Evolutionary conservation across 2,113 vertebrate species (phyloP).

Genomic region (Centropus unirufus): DNA sequence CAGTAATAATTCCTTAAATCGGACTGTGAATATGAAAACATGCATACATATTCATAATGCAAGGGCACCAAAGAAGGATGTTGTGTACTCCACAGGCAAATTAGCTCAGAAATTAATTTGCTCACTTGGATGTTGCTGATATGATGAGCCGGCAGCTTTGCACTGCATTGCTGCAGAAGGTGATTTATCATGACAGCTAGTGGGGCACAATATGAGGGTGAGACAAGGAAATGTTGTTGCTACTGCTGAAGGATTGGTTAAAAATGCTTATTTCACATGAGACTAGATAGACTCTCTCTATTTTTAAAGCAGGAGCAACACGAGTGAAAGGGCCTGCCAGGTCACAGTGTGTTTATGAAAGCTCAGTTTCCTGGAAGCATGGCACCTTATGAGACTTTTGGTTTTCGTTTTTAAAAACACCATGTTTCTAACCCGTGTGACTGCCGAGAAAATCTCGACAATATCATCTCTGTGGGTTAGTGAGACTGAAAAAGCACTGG

Average conservation of each 20-base stretch:
- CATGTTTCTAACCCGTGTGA: background rate
- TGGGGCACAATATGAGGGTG: accelerated
- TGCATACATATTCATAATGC: accelerated
- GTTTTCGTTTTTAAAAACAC: background rate
- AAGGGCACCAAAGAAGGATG: background rate
- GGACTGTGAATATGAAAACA: background rate
- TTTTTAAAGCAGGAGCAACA: background rate
- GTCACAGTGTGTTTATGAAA: background rate
- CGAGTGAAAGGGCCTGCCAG: background rate
- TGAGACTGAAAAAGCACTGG: background rate
- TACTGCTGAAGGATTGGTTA: background rate
- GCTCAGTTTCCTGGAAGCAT: background rate
- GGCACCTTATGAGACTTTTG: background rate
- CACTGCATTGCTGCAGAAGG: accelerated
- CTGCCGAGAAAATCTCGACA: background rate
- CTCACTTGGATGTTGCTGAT: background rate
- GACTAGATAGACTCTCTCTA: background rate
- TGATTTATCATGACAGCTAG: no score
- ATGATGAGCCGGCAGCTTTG: background rate
- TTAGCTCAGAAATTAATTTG: no score
- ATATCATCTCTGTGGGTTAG: background rate
- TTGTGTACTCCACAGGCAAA: accelerated
- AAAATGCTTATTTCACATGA: background rate
- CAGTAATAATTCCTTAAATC: background rate
- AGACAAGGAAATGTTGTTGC: background rate